phyloP scores from a whole-genome alignment of 1,140 invertebrate species.

The Euura saliciscinereae region DNA sequence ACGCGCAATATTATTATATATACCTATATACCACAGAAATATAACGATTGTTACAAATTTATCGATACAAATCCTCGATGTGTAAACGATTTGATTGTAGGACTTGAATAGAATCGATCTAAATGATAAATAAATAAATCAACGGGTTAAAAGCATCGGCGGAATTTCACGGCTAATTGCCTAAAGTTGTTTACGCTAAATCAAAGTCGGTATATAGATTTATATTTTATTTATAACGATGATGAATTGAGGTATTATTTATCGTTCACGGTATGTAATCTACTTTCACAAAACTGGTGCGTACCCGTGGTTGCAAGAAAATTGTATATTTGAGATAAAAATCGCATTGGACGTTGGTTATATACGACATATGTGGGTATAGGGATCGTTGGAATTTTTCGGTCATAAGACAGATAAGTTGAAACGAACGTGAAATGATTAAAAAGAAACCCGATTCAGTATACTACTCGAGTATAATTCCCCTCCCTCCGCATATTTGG shows the following conservation, averaged over 20 bases:
- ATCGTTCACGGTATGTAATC: neutral
- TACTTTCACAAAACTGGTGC: neutral
- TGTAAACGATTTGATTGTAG: too few relatives aligned
- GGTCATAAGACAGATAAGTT: slow-evolving; percentile 13
- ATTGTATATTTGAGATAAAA: neutral
- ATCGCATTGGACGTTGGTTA: neutral
- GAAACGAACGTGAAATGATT: neutral
- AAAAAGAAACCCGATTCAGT: slow-evolving; percentile 1
- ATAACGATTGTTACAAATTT: too few relatives aligned
- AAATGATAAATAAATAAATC: too few relatives aligned
- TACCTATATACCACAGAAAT: neutral
- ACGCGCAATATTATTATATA: too few relatives aligned
- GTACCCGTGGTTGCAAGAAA: neutral
- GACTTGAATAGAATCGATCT: too few relatives aligned
- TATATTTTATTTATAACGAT: too few relatives aligned
- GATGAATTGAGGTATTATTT: too few relatives aligned
- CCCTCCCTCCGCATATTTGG: slow-evolving; percentile 14
- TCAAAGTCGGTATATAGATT: too few relatives aligned
- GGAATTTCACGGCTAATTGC: too few relatives aligned
- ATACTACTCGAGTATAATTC: neutral
- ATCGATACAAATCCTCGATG: too few relatives aligned
- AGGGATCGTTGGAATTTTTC: neutral
- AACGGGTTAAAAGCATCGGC: too few relatives aligned
- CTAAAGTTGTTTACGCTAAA: too few relatives aligned
- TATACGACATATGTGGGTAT: neutral